Percentiles rank a stretch among this genome's conserved stretches.
Conservation (phyloP, 2,888 invertebrate species). For the Sminthurinus aureus region DNA sequence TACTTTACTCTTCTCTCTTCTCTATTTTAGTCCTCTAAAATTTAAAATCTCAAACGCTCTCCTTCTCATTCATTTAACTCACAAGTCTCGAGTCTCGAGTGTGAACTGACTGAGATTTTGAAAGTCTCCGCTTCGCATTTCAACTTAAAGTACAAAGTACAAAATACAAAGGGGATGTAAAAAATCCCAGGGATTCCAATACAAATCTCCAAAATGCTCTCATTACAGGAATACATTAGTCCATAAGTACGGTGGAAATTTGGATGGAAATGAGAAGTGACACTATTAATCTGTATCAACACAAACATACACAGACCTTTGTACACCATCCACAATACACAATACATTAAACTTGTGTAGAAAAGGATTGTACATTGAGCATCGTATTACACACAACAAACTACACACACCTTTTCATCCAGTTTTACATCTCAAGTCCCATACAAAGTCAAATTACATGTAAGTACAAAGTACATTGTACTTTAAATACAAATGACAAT, state of each 20-base stretch:
- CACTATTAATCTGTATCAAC: neutral
- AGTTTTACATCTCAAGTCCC: constrained; percentile 27
- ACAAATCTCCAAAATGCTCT: constrained; percentile 2
- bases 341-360: too few species aligned
- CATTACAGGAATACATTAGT: neutral
- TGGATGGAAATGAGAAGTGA: neutral
- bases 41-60: too few species aligned
- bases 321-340: too few species aligned
- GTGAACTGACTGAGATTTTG: neutral
- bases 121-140: neutral
- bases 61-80: constrained; percentile 20
- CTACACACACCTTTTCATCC: constrained; percentile 23
- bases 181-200: neutral
- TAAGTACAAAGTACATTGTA: neutral
- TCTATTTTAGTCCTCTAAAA: neutral
- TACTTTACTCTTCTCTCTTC: neutral
- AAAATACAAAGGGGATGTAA: too few species aligned
- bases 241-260: neutral
- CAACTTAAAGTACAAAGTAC: neutral
- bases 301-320: neutral
- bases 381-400: neutral
- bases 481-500: too few species aligned
- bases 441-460: constrained; percentile 11
- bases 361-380: neutral
- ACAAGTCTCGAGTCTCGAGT: neutral